Base-by-base conservation (phyloP, 2,113 vertebrate genomes). In the Mustelus asterias region DNA sequence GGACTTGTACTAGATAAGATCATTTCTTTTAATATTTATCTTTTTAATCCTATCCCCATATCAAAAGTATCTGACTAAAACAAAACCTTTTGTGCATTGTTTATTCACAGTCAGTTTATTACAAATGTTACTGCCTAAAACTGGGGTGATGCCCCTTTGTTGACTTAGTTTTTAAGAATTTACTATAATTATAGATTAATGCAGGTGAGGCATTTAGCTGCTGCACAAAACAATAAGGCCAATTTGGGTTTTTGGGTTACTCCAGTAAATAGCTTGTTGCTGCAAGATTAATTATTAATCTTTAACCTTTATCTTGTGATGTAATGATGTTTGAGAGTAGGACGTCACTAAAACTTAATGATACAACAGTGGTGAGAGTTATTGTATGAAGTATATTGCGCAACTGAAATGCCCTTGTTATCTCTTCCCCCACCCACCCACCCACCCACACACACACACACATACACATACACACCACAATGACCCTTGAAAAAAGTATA, bases 391-490 rank as follows among this genome's bases (percentile, higher is more conserved):
- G 33, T n/a, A 37, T 37, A n/a, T n/a, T 93, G 60, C n/a, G 22
- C n/a, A 58, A 89, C 7, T 13, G 24, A 44, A 48, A 11, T 88
- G 20, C 2, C 2, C 24, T 37, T 22, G 37, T 22, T 16, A 83
- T n/a, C 14, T 60, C 18, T 37, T 93, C 0, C 29, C 10, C 8
- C 18, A 6, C 5, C 1, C 1, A 0, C 33, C 0, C 29, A 4
- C 22, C 7, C 24, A 7, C 3, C 29, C 1, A 18, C 65, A 67
- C 65, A 13, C 11, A 6, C 11, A 67, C 13, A 20, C 65, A 67
- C 65, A 67, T 3, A n/a, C n/a, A n/a, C n/a, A n/a, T n/a, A n/a
- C n/a, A 70, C 69, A 72, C 70, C 11, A 11, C 78, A 14, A 1
- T 48, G 20, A 48, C 6, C 41, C 44, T 9, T 20, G 22, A 76